These are phyloP conservation scores for Parnassius mnemosyne DNA, from an alignment of 2,888 invertebrate species.

Conservation along the genomic window DNA sequence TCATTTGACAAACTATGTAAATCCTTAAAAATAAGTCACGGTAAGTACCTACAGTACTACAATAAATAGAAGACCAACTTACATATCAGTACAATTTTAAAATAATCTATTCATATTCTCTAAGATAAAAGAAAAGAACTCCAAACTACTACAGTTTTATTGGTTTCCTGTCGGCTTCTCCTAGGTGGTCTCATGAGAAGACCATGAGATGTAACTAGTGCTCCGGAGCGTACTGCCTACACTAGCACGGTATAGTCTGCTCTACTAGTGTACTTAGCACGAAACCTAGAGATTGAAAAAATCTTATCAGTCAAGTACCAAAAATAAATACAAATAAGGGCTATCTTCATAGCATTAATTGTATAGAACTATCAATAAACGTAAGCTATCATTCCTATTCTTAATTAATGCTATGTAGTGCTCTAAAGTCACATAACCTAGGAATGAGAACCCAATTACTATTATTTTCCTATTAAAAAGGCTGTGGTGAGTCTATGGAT, in stretches of 20 bases:
- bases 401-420: slow-evolving; percentile 76
- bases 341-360: slow-evolving; percentile 75
- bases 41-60: slow-evolving; percentile 75
- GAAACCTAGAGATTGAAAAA: slow-evolving; percentile 81
- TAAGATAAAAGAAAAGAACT: slow-evolving; percentile 60
- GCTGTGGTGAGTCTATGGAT: slow-evolving; percentile 26
- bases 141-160: slow-evolving; percentile 67
- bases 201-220: slow-evolving; percentile 77
- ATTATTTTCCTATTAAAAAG: slow-evolving; percentile 41
- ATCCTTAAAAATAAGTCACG: slow-evolving; percentile 72
- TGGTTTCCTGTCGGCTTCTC: slow-evolving; percentile 75
- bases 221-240: slow-evolving; percentile 81
- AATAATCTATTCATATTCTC: slow-evolving; percentile 65
- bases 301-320: slow-evolving; percentile 66
- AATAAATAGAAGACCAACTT: slow-evolving; percentile 78
- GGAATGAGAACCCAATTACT: slow-evolving; percentile 38
- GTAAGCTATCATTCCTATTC: slow-evolving; percentile 44
- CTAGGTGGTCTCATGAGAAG: slow-evolving; percentile 73
- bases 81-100: slow-evolving; percentile 71
- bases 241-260: slow-evolving; percentile 77
- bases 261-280: slow-evolving; percentile 81
- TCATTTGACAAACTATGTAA: slow-evolving; percentile 63
- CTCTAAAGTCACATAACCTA: slow-evolving; percentile 42
- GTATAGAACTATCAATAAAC: slow-evolving; percentile 38
- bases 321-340: slow-evolving; percentile 52